Conservation (phyloP, 2,113 vertebrate species). For the Dissostichus mawsoni region DNA sequence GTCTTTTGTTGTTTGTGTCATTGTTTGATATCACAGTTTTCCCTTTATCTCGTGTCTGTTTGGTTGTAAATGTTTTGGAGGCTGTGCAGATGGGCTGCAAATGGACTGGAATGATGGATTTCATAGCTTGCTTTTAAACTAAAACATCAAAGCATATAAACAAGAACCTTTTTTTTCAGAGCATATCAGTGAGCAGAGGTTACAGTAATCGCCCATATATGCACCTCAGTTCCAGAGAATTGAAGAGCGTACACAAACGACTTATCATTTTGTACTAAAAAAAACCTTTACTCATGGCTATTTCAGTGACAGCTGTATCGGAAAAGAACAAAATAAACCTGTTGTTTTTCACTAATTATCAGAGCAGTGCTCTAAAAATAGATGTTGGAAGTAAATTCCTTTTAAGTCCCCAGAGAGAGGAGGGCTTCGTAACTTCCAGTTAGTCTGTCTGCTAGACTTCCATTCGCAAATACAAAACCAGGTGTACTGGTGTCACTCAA, state of each 20-base stretch:
- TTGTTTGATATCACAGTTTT: not conserved
- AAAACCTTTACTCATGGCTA: slow-evolving; percentile 14
- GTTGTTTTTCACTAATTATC: slow-evolving; percentile 1
- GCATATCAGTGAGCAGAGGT: not conserved
- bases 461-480: not conserved
- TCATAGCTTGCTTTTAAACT: not conserved
- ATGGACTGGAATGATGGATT: not conserved
- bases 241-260: not conserved
- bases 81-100: not conserved
- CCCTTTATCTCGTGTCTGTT: too few species aligned
- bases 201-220: not conserved
- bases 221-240: not conserved
- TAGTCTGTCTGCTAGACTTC: not conserved
- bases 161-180: not conserved
- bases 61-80: not conserved
- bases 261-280: not conserved
- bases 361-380: slow-evolving; percentile 49
- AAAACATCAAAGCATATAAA: not conserved
- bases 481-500: not conserved
- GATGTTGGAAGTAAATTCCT: slow-evolving; percentile 31
- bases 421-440: slow-evolving; percentile 17
- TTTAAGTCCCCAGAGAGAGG: not conserved
- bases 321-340: slow-evolving; percentile 18
- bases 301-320: not conserved
- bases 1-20: not conserved